phyloP scores from a whole-genome alignment of 2,888 invertebrate species.

The Morinoia aosen region DNA sequence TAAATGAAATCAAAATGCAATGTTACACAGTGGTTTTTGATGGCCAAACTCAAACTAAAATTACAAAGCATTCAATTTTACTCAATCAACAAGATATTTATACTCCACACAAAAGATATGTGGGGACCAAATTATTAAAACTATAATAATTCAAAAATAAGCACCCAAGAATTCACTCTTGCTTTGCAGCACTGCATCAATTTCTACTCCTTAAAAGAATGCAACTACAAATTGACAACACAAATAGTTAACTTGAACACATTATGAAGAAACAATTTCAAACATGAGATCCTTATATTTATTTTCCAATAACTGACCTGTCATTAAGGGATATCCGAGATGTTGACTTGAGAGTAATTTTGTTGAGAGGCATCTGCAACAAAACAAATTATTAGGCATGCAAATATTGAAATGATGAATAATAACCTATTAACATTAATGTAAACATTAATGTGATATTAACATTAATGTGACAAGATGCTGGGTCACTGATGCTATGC shows the following conservation, averaged over 20 bases:
- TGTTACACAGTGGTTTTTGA: too few species aligned
- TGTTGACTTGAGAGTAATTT: conserved; percentile 66
- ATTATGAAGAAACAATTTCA: neutral
- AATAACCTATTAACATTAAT: neutral
- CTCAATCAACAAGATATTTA: too few species aligned
- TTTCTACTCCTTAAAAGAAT: neutral
- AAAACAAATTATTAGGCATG: neutral
- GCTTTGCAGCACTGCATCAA: neutral
- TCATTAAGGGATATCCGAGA: conserved; percentile 67
- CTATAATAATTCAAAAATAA: too few species aligned
- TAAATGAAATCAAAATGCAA: too few species aligned
- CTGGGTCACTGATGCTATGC: too few species aligned
- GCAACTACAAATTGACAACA: neutral
- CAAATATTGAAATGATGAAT: neutral
- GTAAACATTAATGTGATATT: neutral
- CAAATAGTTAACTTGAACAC: neutral
- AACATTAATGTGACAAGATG: neutral
- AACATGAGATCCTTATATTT: neutral
- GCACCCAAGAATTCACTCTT: too few species aligned
- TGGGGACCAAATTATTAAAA: too few species aligned
- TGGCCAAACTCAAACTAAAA: too few species aligned
- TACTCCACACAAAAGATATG: too few species aligned
- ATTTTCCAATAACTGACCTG: conserved; percentile 56
- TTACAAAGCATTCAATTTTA: too few species aligned
- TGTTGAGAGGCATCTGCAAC: conserved; percentile 67